A percentile compares a stretch with the other conserved stretches of the same genome.
These are phyloP conservation scores for Muscicapa comitata DNA, from an alignment of 2,797 vertebrate genomes.

Conservation along the genomic window DNA sequence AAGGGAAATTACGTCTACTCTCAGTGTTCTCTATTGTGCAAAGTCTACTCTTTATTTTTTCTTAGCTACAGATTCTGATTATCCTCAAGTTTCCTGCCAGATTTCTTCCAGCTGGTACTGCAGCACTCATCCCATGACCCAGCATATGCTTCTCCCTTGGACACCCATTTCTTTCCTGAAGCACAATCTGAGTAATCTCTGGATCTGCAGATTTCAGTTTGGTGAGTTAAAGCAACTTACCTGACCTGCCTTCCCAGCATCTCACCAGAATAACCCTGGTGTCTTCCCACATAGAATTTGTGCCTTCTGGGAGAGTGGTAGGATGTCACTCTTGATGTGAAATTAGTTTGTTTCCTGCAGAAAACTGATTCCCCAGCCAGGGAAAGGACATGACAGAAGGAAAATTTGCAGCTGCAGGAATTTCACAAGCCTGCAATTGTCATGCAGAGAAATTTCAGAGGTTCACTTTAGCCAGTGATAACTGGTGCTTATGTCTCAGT, in stretches of 20 bases:
- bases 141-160: constrained; percentile 8
- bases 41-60: background rate
- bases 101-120: constrained; percentile 15
- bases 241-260: background rate
- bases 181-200: background rate
- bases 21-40: background rate
- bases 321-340: background rate
- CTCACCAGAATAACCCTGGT: background rate
- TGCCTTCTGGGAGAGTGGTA: background rate
- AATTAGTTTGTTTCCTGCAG: background rate
- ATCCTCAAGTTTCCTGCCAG: background rate
- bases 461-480: background rate
- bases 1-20: background rate
- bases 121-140: background rate
- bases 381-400: background rate
- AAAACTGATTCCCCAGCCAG: background rate
- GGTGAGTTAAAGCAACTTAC: background rate
- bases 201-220: background rate
- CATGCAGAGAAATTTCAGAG: background rate
- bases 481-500: background rate
- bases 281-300: background rate
- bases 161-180: background rate
- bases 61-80: background rate
- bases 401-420: background rate
- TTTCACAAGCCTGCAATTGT: background rate